A percentile compares a stretch with the other conserved stretches of the same genome.
Conservation (phyloP, 2,888 invertebrate species). For the Aradus depressus region DNA sequence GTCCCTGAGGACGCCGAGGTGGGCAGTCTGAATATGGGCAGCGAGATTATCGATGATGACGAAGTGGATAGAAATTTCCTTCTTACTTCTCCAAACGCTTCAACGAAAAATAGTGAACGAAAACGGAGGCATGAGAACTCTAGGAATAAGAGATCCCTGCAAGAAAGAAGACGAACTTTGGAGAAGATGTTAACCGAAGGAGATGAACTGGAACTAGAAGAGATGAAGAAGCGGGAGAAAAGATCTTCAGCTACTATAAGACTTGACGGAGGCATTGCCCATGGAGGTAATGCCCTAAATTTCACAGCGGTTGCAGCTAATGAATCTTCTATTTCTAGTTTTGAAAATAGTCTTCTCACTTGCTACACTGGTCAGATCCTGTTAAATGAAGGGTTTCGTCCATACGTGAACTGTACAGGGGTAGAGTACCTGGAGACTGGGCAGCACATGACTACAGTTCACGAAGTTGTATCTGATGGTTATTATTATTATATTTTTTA, state of each 20-base stretch:
- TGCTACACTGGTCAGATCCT: slow-evolving; percentile 68
- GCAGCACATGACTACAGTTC: slow-evolving; percentile 55
- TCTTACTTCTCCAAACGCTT: not conserved
- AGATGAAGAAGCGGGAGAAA: slow-evolving; percentile 15
- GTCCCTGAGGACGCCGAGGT: slow-evolving; percentile 26
- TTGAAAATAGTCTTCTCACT: slow-evolving; percentile 61
- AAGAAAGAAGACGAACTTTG: slow-evolving; percentile 12
- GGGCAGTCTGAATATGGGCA: slow-evolving; percentile 20
- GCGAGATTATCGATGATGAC: slow-evolving; percentile 26
- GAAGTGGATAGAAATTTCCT: slow-evolving; percentile 22
- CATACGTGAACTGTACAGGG: slow-evolving; percentile 54
- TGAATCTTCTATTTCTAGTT: slow-evolving; percentile 67
- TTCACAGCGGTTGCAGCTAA: slow-evolving; percentile 33
- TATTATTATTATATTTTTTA: slow-evolving; percentile 86
- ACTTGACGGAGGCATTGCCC: slow-evolving; percentile 61
- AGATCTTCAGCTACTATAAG: slow-evolving; percentile 32
- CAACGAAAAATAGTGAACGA: not conserved
- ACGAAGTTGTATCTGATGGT: slow-evolving; percentile 62
- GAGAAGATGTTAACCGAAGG: slow-evolving; percentile 17
- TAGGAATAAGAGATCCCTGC: not conserved
- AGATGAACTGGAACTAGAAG: slow-evolving; percentile 27
- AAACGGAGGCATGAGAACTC: not conserved
- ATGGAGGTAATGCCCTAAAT: slow-evolving; percentile 53
- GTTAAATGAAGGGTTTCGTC: slow-evolving; percentile 58
- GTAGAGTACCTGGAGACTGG: slow-evolving; percentile 54